A percentile compares a stretch with the other conserved stretches of the same genome.
Evolutionary conservation across 2,888 invertebrate species (phyloP).

Genomic region (Corythucha ciliata): DNA sequence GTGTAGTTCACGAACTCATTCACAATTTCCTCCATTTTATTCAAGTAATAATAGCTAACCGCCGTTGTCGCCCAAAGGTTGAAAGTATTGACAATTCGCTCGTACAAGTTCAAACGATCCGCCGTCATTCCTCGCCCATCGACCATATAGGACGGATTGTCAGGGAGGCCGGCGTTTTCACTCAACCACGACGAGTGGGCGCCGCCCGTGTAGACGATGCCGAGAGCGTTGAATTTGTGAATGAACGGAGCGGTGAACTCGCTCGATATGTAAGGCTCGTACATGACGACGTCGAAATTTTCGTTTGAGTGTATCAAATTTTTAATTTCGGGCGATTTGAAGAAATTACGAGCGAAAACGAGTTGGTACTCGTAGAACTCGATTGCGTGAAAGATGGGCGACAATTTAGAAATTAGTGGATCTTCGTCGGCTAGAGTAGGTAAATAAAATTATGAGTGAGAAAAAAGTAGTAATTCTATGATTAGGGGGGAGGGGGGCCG

Average conservation of each 20-base stretch:
- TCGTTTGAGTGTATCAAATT: slow-evolving; percentile 9
- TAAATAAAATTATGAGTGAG: too few relatives aligned
- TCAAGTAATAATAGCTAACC: slow-evolving; percentile 24
- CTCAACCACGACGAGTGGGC: neutral
- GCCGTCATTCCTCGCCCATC: slow-evolving; percentile 11
- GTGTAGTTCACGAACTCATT: slow-evolving; percentile 27
- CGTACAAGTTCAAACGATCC: slow-evolving; percentile 14
- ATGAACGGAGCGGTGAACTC: slow-evolving; percentile 4
- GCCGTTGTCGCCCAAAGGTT: neutral
- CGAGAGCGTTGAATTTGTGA: slow-evolving; percentile 12
- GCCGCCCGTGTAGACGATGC: neutral
- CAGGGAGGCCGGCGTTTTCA: slow-evolving; percentile 4
- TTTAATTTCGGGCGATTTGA: neutral
- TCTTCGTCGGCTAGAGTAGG: too few relatives aligned
- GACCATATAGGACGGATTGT: slow-evolving; percentile 5
- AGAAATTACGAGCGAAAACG: neutral
- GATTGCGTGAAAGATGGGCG: too few relatives aligned
- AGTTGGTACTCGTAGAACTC: too few relatives aligned
- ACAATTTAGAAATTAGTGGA: too few relatives aligned
- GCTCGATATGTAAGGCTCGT: slow-evolving; percentile 13
- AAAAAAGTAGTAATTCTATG: too few relatives aligned
- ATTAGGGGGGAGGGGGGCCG: too few relatives aligned
- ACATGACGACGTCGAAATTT: slow-evolving; percentile 10
- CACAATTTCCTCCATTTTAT: slow-evolving; percentile 22
- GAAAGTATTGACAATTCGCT: slow-evolving; percentile 13